Conservation (phyloP, 1,140 invertebrate species). For the Schlechtendalia chinensis region DNA sequence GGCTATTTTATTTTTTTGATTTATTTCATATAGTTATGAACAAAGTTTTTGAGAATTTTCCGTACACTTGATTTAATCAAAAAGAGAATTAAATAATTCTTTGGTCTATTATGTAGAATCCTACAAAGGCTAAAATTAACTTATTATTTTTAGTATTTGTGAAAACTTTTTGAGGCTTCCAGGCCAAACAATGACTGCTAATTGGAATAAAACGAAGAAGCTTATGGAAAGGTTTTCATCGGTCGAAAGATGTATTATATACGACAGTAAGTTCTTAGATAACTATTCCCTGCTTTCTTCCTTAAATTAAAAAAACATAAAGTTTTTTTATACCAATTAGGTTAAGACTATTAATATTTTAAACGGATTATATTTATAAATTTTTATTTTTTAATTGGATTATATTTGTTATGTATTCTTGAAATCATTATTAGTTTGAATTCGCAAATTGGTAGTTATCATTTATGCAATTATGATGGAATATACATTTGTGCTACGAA, state of each 20-base stretch:
- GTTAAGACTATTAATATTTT: too few relatives aligned
- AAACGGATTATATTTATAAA: too few relatives aligned
- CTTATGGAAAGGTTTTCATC: background rate
- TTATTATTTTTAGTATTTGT: constrained; percentile 36
- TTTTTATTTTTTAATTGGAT: too few relatives aligned
- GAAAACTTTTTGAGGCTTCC: constrained; percentile 26
- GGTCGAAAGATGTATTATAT: background rate
- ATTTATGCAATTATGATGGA: too few relatives aligned
- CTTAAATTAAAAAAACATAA: too few relatives aligned
- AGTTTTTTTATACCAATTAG: too few relatives aligned
- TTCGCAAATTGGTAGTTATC: too few relatives aligned
- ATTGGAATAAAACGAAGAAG: constrained; percentile 24
- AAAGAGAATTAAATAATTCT: constrained; percentile 33
- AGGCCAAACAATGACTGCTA: constrained; percentile 22
- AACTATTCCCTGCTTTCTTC: background rate
- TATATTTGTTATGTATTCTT: too few relatives aligned
- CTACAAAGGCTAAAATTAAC: constrained; percentile 33
- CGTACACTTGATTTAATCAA: constrained; percentile 42
- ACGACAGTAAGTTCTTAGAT: background rate
- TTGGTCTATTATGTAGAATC: constrained; percentile 26
- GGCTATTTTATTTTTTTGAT: constrained; percentile 6
- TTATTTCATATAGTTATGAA: background rate
- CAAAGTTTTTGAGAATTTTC: constrained; percentile 33
- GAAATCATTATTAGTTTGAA: too few relatives aligned
- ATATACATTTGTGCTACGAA: too few relatives aligned